These are phyloP conservation scores for Catonia carolina DNA, from an alignment of 2,888 invertebrate species.

Conservation along the genomic window DNA sequence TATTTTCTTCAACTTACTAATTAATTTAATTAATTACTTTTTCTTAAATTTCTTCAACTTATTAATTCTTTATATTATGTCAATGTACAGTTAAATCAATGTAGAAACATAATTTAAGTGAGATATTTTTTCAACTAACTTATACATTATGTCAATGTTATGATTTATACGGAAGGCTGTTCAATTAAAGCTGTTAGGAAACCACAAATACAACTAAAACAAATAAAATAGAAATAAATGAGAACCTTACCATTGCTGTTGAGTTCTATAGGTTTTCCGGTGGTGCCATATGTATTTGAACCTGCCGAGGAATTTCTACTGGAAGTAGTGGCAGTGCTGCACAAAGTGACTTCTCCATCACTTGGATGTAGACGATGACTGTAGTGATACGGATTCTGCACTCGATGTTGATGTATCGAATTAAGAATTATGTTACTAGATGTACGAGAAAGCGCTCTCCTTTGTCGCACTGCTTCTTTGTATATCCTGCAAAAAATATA, in stretches of 20 bases:
- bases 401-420: conserved; percentile 74
- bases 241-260: conserved; percentile 10
- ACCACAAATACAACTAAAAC: no score
- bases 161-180: no score
- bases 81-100: no score
- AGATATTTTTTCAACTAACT: no score
- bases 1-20: no score
- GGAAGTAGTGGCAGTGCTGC: conserved; percentile 50
- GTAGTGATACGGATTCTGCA: conserved; percentile 63
- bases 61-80: no score
- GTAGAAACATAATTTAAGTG: no score
- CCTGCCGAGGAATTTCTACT: conserved; percentile 49
- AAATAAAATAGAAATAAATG: no score
- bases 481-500: conserved; percentile 38
- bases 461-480: conserved; percentile 72
- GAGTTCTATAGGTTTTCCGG: conserved; percentile 1
- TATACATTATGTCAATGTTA: no score
- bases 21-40: no score
- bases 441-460: conserved; percentile 76
- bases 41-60: no score
- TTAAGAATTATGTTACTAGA: conserved; percentile 79
- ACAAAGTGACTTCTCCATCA: conserved; percentile 47
- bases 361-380: conserved; percentile 52
- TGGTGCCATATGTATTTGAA: conserved; percentile 45
- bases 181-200: no score